Percentiles rank a stretch among this genome's conserved stretches.
phyloP scores from a whole-genome alignment of 2,888 invertebrate species.

The Catocala sponsa region DNA sequence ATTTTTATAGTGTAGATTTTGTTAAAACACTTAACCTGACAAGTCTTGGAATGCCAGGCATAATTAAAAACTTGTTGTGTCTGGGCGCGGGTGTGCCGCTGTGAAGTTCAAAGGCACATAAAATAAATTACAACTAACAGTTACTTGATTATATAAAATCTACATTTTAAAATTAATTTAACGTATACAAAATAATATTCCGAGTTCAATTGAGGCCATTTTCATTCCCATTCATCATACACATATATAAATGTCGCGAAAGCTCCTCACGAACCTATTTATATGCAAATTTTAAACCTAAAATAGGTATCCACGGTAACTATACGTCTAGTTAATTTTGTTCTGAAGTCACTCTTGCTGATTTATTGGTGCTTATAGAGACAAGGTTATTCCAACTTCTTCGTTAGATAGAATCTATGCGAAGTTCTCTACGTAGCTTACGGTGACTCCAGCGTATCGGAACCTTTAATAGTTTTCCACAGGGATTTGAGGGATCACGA shows the following conservation, averaged over 20 bases:
- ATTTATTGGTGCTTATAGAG: constrained; percentile 73
- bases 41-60: too few relatives aligned
- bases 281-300: constrained; percentile 73
- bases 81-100: too few relatives aligned
- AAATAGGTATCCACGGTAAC: constrained; percentile 50
- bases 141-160: too few relatives aligned
- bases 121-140: too few relatives aligned
- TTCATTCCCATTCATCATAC: constrained; percentile 53
- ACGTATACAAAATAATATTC: too few relatives aligned
- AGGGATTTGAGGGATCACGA: not conserved
- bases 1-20: too few relatives aligned
- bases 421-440: constrained; percentile 26
- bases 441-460: constrained; percentile 4
- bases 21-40: too few relatives aligned
- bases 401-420: constrained; percentile 55
- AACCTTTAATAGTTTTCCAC: constrained; percentile 9
- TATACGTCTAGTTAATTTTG: constrained; percentile 62
- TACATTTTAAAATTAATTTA: too few relatives aligned
- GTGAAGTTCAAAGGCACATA: too few relatives aligned
- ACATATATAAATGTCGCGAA: constrained; percentile 50
- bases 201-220: constrained; percentile 2
- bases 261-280: constrained; percentile 58
- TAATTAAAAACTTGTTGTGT: too few relatives aligned
- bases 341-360: constrained; percentile 65
- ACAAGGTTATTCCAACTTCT: constrained; percentile 68